Conservation (phyloP, 2,888 invertebrate genomes). For the Piscicola geometra region DNA sequence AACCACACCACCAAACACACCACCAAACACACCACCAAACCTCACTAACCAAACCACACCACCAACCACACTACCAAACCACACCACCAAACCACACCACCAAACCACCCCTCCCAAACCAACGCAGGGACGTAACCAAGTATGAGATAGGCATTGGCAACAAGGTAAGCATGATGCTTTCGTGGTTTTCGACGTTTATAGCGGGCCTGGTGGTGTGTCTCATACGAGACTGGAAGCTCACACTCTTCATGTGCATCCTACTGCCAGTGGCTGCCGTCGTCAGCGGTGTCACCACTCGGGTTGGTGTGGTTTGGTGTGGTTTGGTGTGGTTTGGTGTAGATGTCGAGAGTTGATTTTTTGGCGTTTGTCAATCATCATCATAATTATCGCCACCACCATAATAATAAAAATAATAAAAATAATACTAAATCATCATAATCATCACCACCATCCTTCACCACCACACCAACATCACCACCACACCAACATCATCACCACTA, state of each 20-base stretch:
- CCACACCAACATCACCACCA: neutral
- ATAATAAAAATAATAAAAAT: no score
- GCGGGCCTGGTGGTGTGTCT: slow-evolving; percentile 57
- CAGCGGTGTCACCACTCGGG: slow-evolving; percentile 42
- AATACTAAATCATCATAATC: no score
- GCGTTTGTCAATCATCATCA: no score
- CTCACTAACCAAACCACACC: neutral
- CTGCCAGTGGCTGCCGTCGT: slow-evolving; percentile 56
- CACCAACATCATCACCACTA: neutral
- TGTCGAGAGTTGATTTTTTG: no score
- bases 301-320: no score
- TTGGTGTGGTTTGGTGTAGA: no score
- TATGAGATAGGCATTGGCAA: slow-evolving; percentile 59
- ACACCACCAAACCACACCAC: neutral
- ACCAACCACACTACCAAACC: no score
- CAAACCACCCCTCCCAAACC: no score
- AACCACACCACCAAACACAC: no score
- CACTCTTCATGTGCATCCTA: slow-evolving; percentile 60
- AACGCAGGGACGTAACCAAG: slow-evolving; percentile 58
- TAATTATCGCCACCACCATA: no score
- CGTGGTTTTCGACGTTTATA: slow-evolving; percentile 56
- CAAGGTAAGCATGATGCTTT: slow-evolving; percentile 58
- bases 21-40: no score
- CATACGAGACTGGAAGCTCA: slow-evolving; percentile 59
- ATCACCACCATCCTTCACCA: neutral